Base-by-base conservation (phyloP, 2,888 invertebrate genomes). In the Seladonia tumulorum region DNA sequence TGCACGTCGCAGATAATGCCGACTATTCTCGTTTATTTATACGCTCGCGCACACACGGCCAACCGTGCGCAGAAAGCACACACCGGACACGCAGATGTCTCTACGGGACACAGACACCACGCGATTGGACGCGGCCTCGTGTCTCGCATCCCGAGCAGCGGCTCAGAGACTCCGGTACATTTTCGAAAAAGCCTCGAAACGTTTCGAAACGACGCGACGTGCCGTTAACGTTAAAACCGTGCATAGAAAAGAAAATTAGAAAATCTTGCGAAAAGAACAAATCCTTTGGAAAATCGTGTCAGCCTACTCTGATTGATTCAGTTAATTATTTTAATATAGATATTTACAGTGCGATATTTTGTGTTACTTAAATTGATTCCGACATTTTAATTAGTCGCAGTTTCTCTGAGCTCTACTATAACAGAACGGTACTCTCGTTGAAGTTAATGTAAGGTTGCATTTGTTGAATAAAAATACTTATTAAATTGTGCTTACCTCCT, bases 81-180 rank as follows among this genome's bases (percentile, higher is more conserved):
- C 81, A 53, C 74, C 74, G 76, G 74, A 76, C 82, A 79, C 77
- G 79, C 49, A 79, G 82, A 82, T 84, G 82, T 87, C 76, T 86
- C 76, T 86, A 35, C 66, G 66, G 35, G 35, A 35, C 66, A 39
- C 53, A 47, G 79, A 45, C 80, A 82, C 81, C 89, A 86, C 89
- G 89, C 88, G 89, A 88, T 83, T 78, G 76, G 79, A 87, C 71
- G 70, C 76, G 76, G 73, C 60, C 84, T 76, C 85, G 82, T 86
- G 83, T 81, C 82, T 87, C 76, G 83, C 83, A 89, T 87, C 81
- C 68, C 74, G 88, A 86, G 70, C 82, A 81, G 66, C 8, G 66
- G 35, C 18, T 10, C 22, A 8, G 66, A 10, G 66, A 22, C 66
- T 68, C 39, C 22, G 66, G 66, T 39, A 68, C 22, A 39, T 68